These are phyloP conservation scores for Penaeus chinensis DNA, from an alignment of 1,140 invertebrate species.

Conservation along the genomic window DNA sequence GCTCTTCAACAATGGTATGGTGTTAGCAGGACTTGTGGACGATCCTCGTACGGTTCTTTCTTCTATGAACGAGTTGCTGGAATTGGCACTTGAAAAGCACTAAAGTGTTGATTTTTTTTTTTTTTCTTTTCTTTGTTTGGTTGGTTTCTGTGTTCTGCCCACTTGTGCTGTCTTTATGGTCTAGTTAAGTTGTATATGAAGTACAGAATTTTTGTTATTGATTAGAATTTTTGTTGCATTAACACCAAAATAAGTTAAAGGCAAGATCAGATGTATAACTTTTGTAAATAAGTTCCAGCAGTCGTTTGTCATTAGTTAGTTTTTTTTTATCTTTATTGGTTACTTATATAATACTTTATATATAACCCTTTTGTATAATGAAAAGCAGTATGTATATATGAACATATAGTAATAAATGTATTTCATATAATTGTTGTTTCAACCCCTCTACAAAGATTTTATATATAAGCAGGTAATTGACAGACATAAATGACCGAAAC, in stretches of 20 bases:
- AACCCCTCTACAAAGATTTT: background rate
- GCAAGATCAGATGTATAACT: too few species aligned
- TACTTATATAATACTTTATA: background rate
- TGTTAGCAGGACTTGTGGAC: constrained; percentile 92
- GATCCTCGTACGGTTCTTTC: constrained; percentile 87
- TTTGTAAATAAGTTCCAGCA: too few species aligned
- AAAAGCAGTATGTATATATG: background rate
- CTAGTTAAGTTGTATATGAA: too few species aligned
- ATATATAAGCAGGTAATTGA: background rate
- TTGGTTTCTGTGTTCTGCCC: background rate
- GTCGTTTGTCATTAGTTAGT: too few species aligned
- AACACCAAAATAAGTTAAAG: too few species aligned
- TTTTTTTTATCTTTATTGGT: too few species aligned
- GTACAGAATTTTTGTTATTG: too few species aligned
- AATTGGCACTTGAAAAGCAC: constrained; percentile 79
- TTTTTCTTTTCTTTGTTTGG: background rate
- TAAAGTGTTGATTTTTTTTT: background rate
- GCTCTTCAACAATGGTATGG: constrained; percentile 95
- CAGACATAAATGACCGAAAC: constrained; percentile 50
- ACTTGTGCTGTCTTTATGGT: too few species aligned
- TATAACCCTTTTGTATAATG: constrained; percentile 13
- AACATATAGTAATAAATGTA: constrained; percentile 3
- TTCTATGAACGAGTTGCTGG: constrained; percentile 88
- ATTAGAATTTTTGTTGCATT: too few species aligned
- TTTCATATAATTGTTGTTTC: background rate